phyloP scores from a whole-genome alignment of 35 echinoderm and acorn worm genomes.

The Stichopus chloronotus region DNA sequence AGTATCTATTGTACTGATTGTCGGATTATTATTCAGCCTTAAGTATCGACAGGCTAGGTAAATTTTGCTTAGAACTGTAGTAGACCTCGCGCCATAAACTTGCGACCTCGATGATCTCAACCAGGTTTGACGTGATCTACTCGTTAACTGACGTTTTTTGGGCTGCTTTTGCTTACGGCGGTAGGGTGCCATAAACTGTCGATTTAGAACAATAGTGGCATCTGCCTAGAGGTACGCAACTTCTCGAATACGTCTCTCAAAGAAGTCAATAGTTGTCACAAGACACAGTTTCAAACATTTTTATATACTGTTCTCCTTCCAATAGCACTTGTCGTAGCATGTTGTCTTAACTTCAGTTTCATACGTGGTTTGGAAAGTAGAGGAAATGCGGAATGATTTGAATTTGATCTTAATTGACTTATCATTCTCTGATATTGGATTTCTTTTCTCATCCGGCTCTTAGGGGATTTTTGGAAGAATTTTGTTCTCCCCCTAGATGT shows the following conservation, averaged over 20 bases:
- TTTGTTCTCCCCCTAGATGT: not conserved
- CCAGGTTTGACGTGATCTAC: too few species aligned
- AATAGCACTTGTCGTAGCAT: not conserved
- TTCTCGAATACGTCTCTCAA: not conserved
- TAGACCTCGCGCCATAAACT: too few species aligned
- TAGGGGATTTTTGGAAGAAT: not conserved
- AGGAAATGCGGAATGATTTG: conserved; percentile 23
- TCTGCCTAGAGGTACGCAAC: not conserved
- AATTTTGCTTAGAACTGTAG: too few species aligned
- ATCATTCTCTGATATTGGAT: conserved; percentile 1
- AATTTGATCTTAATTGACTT: conserved; percentile 36
- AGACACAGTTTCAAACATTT: conserved; percentile 21
- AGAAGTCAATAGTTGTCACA: not conserved
- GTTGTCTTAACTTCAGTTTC: conserved; percentile 12
- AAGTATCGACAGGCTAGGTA: too few species aligned
- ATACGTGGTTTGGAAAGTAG: conserved; percentile 42
- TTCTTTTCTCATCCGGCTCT: not conserved
- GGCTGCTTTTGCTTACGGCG: too few species aligned
- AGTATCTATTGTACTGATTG: too few species aligned
- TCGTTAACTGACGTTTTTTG: too few species aligned
- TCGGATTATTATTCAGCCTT: too few species aligned
- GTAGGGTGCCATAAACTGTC: too few species aligned
- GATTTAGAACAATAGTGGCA: too few species aligned
- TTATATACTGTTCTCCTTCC: not conserved
- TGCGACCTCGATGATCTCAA: too few species aligned